Evolutionary conservation across 2,113 vertebrate genomes (phyloP).

Genomic region (Peucedramus taeniatus): DNA sequence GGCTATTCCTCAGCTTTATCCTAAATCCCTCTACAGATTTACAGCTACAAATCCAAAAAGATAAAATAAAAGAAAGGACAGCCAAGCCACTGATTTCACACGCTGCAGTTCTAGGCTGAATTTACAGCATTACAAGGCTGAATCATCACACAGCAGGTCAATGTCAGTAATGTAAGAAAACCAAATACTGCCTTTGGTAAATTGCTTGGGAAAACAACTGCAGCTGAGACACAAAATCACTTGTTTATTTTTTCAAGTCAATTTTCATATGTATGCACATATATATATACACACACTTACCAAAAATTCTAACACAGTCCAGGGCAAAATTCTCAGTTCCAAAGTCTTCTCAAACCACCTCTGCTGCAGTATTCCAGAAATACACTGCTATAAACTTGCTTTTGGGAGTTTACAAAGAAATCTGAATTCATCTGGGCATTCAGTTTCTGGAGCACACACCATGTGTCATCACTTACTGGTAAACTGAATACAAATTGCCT

Average conservation of each 20-base stretch:
- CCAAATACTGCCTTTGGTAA: neutral
- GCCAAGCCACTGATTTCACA: neutral
- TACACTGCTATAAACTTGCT: neutral
- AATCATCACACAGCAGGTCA: neutral
- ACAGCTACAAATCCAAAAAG: neutral
- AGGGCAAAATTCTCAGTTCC: neutral
- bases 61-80: neutral
- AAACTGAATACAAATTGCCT: neutral
- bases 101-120: neutral
- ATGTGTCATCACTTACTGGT: neutral
- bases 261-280: neutral
- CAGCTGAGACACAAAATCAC: neutral
- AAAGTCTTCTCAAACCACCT: neutral
- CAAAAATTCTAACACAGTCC: neutral
- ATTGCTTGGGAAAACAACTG: neutral
- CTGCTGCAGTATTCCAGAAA: neutral
- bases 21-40: neutral
- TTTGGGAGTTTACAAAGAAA: neutral
- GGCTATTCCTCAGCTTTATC: neutral
- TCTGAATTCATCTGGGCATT: neutral
- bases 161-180: neutral
- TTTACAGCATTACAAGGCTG: neutral
- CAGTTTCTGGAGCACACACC: neutral
- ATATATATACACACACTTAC: neutral
- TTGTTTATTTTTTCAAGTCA: neutral